Evolutionary conservation across 2,888 invertebrate species (phyloP).

Genomic region (Diplolepis rosae): DNA sequence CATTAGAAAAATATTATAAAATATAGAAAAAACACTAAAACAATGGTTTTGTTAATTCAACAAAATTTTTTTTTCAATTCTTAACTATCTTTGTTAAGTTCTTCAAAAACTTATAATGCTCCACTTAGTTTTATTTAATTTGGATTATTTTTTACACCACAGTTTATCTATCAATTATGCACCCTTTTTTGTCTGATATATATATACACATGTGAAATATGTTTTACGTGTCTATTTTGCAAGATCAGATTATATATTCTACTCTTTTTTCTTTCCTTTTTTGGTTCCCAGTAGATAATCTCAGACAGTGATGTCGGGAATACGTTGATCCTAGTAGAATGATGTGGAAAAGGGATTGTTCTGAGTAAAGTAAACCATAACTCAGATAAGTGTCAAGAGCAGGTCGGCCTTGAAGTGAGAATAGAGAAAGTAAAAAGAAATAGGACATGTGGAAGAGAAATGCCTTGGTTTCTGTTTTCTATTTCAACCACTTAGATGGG

Average conservation of each 20-base stretch:
- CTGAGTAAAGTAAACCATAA: conserved; percentile 54
- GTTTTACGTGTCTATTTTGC: conserved; percentile 1
- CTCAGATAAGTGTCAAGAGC: conserved; percentile 56
- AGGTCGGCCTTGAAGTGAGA: conserved; percentile 32
- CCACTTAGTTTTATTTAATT: too few relatives aligned
- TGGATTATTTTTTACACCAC: too few relatives aligned
- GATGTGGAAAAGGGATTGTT: conserved; percentile 37
- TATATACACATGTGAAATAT: neutral
- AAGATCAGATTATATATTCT: conserved; percentile 9
- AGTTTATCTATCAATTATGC: neutral
- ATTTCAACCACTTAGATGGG: neutral
- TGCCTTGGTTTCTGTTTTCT: conserved; percentile 14
- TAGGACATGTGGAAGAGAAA: conserved; percentile 35
- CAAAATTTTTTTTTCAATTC: too few relatives aligned
- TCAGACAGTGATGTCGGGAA: conserved; percentile 30
- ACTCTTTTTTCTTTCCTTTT: neutral
- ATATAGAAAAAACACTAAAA: too few relatives aligned
- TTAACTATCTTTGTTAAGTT: too few relatives aligned
- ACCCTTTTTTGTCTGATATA: neutral
- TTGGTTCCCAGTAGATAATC: conserved; percentile 7
- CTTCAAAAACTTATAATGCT: too few relatives aligned
- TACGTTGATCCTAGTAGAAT: conserved; percentile 29
- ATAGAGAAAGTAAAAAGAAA: conserved; percentile 22
- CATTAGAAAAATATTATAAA: too few relatives aligned
- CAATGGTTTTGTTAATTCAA: too few relatives aligned